These are phyloP conservation scores for Fistularia tabacaria DNA, from an alignment of 2,797 vertebrate species.

Conservation along the genomic window DNA sequence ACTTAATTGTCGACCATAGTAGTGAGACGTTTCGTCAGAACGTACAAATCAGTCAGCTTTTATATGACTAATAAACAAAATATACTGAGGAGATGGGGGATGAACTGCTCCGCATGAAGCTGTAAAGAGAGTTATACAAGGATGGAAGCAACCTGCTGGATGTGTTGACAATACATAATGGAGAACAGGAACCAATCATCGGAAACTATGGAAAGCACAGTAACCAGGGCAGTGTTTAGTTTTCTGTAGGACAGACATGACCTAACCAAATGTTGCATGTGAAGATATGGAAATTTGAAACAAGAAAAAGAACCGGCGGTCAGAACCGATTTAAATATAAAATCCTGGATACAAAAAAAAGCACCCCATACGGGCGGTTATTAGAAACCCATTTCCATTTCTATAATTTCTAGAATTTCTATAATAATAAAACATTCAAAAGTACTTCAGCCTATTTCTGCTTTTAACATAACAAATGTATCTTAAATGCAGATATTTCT, in stretches of 20 bases:
- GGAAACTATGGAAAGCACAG: no score
- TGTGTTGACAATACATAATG: neutral
- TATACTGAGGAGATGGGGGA: conserved; percentile 16
- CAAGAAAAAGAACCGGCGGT: no score
- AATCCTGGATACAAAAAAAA: no score
- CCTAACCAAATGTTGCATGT: neutral
- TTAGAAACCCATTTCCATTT: no score
- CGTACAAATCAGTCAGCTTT: neutral
- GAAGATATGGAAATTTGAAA: neutral
- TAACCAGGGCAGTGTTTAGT: no score
- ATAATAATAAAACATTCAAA: no score
- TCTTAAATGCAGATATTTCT: no score
- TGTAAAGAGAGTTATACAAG: conserved; percentile 1
- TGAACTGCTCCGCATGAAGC: conserved; percentile 8
- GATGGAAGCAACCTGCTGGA: neutral
- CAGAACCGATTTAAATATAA: no score
- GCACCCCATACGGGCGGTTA: no score
- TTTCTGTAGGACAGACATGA: neutral
- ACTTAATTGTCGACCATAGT: conserved; percentile 13
- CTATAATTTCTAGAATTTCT: no score
- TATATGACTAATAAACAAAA: conserved; percentile 5
- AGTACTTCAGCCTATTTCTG: no score
- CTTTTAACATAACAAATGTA: no score
- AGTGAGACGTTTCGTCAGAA: conserved; percentile 11
- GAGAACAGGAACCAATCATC: conserved; percentile 1